These are phyloP conservation scores for Steinernema hermaphroditum DNA, from an alignment of 2,888 invertebrate genomes.

Conservation along the genomic window DNA sequence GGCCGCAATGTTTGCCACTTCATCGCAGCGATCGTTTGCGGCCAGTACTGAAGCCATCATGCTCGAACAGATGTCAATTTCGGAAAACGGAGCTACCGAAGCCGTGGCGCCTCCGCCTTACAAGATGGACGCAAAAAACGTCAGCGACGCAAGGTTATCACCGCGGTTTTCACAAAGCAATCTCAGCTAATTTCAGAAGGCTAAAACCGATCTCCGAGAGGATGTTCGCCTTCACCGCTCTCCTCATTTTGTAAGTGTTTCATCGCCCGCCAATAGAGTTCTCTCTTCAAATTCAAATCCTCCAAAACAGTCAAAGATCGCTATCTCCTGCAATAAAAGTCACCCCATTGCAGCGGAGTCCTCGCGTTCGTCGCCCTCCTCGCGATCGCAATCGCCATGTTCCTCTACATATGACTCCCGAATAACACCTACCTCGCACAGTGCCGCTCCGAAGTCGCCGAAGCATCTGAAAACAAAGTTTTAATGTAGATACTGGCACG, in stretches of 20 bases:
- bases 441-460: conserved; percentile 12
- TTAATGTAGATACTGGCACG: neutral
- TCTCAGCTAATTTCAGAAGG: too few species aligned
- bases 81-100: neutral
- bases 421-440: neutral
- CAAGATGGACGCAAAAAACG: neutral
- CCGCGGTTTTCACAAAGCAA: too few species aligned
- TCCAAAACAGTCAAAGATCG: too few species aligned
- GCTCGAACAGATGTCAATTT: conserved; percentile 8
- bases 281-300: too few species aligned
- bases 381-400: neutral
- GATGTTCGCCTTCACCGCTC: too few species aligned
- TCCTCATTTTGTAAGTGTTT: too few species aligned
- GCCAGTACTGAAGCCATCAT: conserved; percentile 13
- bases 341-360: neutral
- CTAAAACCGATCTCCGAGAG: too few species aligned
- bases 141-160: too few species aligned
- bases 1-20: conserved; percentile 11
- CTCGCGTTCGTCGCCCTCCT: neutral
- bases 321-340: too few species aligned
- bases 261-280: too few species aligned
- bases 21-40: conserved; percentile 13
- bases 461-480: neutral
- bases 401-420: neutral
- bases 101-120: neutral